Evolutionary conservation across 2,113 vertebrate species (phyloP), one percentile per base, ranked within the genome.

Genomic region (Hyla sarda): DNA sequence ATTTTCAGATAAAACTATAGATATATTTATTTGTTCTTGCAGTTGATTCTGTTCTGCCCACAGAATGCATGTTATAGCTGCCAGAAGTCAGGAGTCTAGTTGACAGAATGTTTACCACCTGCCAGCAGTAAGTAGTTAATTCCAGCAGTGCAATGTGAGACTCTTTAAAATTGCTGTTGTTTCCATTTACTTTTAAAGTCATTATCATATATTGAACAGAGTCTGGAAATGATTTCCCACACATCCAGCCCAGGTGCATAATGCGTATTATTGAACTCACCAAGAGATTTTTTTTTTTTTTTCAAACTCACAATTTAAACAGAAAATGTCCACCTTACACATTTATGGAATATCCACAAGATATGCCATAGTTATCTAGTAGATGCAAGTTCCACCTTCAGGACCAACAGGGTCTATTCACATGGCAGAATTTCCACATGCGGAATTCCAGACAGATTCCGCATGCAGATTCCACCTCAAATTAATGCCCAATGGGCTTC

Each of bases 201-300:
- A 75, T 83, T 83, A 75, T 74, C 52, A n/a, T 60, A 83, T 83
- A 83, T 83, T 75, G 71, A 83, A 83, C 52, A 45, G 14, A 56
- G 19, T 32, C 50, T 28, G 60, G 32, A 45, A 74, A 83, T 83
- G 32, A 83, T 60, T 83, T 25, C 71, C 69, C 71, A 60, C 72
- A 50, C 30, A 21, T 62, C 19, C 28, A 45, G 34, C 25, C 34
- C 54, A 69, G 30, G 23, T 56, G 28, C 25, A 74, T 56, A 74
- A 58, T 75, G 10, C 47, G 30, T 56, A 19, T 28, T 17, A 50
- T 30, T 30, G 14, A 50, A 76, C 30, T 76, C 37, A 28, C 45
- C 14, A 12, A 75, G 1, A 41, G n/a, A n/a, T n/a, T n/a, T n/a
- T n/a, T 41, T 41, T 5, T 41, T 48, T 25, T 16, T 6, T 5